Conservation (phyloP, 2,113 vertebrate genomes). For the Mirza zaza region DNA sequence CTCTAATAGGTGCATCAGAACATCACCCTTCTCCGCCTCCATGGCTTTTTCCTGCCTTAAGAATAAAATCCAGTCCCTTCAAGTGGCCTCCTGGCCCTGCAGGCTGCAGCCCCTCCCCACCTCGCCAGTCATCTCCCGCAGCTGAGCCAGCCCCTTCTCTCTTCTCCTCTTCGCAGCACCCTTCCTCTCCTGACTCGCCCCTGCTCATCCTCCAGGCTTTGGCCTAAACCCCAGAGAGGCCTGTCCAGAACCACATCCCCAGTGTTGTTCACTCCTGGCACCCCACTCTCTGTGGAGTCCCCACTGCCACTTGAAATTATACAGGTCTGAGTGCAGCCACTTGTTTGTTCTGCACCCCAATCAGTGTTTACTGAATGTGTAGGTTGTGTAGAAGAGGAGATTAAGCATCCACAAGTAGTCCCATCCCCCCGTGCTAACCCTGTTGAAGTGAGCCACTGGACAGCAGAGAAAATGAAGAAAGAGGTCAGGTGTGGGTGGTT, state of each 20-base stretch:
- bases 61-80: constrained; percentile 29
- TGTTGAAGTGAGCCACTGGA: not conserved
- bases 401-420: not conserved
- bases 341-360: not conserved
- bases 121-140: not conserved
- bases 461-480: constrained; percentile 1
- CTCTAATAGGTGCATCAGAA: not conserved
- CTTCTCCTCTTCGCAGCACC: not conserved
- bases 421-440: not conserved
- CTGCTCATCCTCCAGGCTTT: not conserved
- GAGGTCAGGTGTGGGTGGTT: not conserved
- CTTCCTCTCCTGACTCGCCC: not conserved
- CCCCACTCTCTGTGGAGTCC: not conserved
- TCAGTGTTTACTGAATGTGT: not conserved
- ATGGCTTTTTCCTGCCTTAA: not conserved
- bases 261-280: not conserved
- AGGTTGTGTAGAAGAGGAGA: not conserved
- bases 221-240: not conserved
- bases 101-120: not conserved
- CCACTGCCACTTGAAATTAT: not conserved
- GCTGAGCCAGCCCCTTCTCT: not conserved
- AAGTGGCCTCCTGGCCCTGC: not conserved
- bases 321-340: not conserved
- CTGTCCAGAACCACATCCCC: not conserved
- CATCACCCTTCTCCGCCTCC: not conserved